Conservation (phyloP, 2,797 vertebrate genomes). For the Chromis chromis region DNA sequence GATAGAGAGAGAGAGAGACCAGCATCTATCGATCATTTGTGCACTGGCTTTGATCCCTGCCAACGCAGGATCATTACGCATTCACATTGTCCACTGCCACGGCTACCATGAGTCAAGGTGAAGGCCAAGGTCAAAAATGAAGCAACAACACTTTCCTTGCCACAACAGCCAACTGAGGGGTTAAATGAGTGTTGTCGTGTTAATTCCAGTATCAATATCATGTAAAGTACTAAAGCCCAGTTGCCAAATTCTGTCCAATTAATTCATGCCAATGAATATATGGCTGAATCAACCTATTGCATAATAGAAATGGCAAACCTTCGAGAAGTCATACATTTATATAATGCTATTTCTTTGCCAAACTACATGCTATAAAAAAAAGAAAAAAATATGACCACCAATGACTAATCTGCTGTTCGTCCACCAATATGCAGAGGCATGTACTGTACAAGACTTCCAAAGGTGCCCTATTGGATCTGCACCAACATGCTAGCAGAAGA, state of each 20-base stretch:
- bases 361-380: not conserved
- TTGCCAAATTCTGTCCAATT: constrained; percentile 1
- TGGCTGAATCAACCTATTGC: not conserved
- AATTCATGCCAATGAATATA: not conserved
- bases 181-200: constrained; percentile 25
- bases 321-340: not conserved
- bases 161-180: constrained; percentile 13
- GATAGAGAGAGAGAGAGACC: constrained; percentile 43
- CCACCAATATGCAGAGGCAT: no score
- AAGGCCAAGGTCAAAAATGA: constrained; percentile 73
- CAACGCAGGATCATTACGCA: constrained; percentile 73
- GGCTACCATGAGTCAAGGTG: constrained; percentile 72
- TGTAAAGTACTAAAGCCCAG: not conserved
- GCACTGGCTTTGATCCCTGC: constrained; percentile 64
- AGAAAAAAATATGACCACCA: not conserved
- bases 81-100: constrained; percentile 53
- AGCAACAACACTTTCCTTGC: constrained; percentile 29
- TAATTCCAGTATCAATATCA: not conserved
- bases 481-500: not conserved
- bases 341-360: no score
- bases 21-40: constrained; percentile 72
- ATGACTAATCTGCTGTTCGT: no score
- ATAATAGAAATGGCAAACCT: not conserved
- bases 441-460: not conserved
- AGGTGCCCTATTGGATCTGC: not conserved